These are phyloP conservation scores for Elegia similella DNA, from an alignment of 2,888 invertebrate genomes.

Conservation along the genomic window DNA sequence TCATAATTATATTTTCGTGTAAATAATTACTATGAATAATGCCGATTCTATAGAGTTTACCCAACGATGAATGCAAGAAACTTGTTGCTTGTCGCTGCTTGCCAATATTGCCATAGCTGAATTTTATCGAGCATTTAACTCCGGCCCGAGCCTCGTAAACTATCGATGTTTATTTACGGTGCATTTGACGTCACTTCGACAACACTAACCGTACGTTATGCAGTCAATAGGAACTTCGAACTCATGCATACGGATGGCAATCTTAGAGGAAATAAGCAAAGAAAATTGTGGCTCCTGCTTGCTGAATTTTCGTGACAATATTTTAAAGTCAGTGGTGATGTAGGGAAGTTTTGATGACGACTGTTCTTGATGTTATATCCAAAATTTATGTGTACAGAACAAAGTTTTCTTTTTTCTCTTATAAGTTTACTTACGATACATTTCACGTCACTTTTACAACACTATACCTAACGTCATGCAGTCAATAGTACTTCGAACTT, in stretches of 20 bases:
- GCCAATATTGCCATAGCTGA: constrained; percentile 2
- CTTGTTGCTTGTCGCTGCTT: constrained; percentile 9
- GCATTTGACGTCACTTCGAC: constrained; percentile 12
- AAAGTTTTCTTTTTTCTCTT: no score
- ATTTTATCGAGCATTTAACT: constrained; percentile 10
- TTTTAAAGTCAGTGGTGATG: background rate
- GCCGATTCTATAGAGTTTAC: background rate
- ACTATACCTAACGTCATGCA: no score
- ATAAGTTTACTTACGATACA: no score
- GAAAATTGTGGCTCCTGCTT: background rate
- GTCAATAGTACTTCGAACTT: no score
- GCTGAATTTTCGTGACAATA: background rate
- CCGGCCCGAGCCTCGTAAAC: constrained; percentile 5
- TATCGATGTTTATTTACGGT: constrained; percentile 12
- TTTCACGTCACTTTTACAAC: no score
- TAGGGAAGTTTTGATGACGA: background rate
- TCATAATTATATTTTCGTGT: background rate
- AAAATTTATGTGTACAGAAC: no score
- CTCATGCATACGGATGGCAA: background rate
- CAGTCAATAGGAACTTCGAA: background rate
- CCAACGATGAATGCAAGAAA: background rate
- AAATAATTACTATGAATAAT: background rate
- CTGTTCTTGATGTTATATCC: no score
- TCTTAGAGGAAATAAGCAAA: background rate
- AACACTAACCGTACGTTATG: constrained; percentile 2